These are phyloP conservation scores for Phrynocephalus guinanensis DNA, from an alignment of 2,797 vertebrate species.

Conservation along the genomic window DNA sequence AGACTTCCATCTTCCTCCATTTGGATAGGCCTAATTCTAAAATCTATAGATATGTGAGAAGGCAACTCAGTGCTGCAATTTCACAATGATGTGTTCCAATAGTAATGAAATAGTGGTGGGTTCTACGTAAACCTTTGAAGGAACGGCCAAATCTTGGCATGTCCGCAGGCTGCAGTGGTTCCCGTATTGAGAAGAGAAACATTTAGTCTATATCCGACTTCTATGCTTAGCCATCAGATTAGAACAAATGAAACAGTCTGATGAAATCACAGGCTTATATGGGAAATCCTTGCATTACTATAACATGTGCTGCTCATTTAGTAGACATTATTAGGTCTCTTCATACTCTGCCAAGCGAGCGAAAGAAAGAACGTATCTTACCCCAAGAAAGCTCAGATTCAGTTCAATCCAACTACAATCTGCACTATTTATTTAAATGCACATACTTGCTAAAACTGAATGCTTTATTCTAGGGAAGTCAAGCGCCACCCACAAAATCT, in stretches of 20 bases:
- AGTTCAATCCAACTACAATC: not conserved
- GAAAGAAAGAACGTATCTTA: not conserved
- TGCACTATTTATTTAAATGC: not conserved
- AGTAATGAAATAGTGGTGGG: not conserved
- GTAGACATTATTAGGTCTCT: conserved; percentile 30
- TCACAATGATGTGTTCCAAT: not conserved
- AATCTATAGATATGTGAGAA: not conserved
- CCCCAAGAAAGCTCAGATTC: not conserved
- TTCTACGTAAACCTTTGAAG: conserved; percentile 15
- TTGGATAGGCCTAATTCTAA: not conserved
- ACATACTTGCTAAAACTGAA: not conserved
- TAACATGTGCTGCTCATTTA: conserved; percentile 18
- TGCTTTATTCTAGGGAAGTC: not conserved
- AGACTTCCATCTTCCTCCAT: not conserved
- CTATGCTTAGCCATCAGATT: conserved; percentile 19
- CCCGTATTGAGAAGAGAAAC: not conserved
- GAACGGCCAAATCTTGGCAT: conserved; percentile 18
- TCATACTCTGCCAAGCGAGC: not conserved
- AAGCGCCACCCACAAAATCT: not conserved
- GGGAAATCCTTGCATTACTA: not conserved
- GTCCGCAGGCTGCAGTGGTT: not conserved
- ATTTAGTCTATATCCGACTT: conserved; percentile 11
- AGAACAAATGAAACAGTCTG: not conserved
- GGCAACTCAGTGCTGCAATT: not conserved
- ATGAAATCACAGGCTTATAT: not conserved